Conservation (phyloP, 2,888 invertebrate species). For the Diadegma fenestrale region DNA sequence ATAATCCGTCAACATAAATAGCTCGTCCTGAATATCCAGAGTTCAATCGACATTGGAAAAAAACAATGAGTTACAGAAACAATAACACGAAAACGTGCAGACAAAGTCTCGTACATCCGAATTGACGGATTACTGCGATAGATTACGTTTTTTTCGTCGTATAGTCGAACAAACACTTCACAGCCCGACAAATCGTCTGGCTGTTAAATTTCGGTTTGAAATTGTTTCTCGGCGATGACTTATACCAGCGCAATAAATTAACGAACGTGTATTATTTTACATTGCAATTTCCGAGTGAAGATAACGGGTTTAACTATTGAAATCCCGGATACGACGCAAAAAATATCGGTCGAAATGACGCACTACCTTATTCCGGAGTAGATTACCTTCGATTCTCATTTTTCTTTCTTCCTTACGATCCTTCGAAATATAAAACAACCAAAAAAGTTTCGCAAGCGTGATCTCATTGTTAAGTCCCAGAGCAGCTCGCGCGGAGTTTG, state of each 20-base stretch:
- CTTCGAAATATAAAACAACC: not conserved
- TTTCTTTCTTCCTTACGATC: not conserved
- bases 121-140: not conserved
- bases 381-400: constrained; percentile 48
- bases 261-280: not conserved
- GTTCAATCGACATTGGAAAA: not conserved
- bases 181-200: not conserved
- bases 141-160: not conserved
- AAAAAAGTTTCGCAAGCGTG: not conserved
- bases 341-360: constrained; percentile 49
- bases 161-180: not conserved
- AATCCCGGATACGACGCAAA: constrained; percentile 33
- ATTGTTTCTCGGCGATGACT: not conserved
- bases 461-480: not conserved
- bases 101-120: not conserved
- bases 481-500: not conserved
- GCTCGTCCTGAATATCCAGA: not conserved
- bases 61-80: not conserved
- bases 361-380: constrained; percentile 15
- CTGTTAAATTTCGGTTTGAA: not conserved
- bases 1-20: not conserved
- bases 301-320: constrained; percentile 17
- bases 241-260: not conserved
- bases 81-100: not conserved
- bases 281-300: constrained; percentile 4